Evolutionary conservation across 2,888 invertebrate species (phyloP), one percentile per base, ranked within the genome.

Genomic region (Dryococelus australis): DNA sequence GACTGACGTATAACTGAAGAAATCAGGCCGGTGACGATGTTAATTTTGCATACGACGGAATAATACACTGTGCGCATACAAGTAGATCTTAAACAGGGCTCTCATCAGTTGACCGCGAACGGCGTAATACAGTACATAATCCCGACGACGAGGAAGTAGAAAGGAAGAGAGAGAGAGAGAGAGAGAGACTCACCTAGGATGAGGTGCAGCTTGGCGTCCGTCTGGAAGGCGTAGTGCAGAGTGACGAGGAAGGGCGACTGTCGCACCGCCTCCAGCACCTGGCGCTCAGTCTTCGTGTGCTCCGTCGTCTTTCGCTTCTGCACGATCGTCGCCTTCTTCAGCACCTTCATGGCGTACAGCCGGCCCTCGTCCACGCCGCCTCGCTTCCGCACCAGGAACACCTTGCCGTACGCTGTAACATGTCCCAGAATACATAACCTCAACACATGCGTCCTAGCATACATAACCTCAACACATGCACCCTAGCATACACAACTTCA

Each of bases 211-310:
- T 99, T 99, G 87, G 98, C 96, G 91, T 99, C 98, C 13, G 99
- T 98, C 93, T 99, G 99, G 94, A 99, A 99, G 92, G 99, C 99
- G 93, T 99, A 99, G 93, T 98, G 98, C 90, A 99, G 95, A 79
- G 98, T 98, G 90, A 99, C 99, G 90, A 99, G 95, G 93, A 99
- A 99, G 86, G 99, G 99, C 91, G 98, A 97, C 92, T 97, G 97
- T 90, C 98, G 95, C 89, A 99, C 97, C 86, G 98, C 97, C 93
- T 99, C 99, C 90, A 99, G 94, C 88, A 99, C 99, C 94, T 99
- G 97, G 93, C 99, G 94, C 93, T 99, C 99, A 87, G 99, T 99
- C 94, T 97, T 96, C 51, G 99, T 99, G 93, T 99, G 99, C 92
- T 99, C 99, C 20, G 98, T 97, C 87, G 98, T 98, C 94, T 98